Conservation (phyloP, 1,140 invertebrate genomes). For the Drosophila persimilis region DNA sequence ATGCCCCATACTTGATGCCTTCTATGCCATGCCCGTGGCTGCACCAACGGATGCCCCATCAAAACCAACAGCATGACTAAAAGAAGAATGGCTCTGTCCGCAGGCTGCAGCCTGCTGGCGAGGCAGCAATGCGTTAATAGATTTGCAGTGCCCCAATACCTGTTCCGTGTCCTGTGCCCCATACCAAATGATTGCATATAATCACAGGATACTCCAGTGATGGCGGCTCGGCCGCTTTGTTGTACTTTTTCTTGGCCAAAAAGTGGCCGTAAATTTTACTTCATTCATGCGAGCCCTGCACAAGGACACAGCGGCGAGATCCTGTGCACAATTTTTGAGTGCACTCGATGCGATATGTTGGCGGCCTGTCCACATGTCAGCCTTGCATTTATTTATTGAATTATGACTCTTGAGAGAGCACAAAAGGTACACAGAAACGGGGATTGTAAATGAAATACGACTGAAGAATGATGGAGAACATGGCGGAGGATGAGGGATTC, state of each 20-base stretch:
- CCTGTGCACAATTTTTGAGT: slow-evolving; percentile 58
- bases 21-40: slow-evolving; percentile 17
- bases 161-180: slow-evolving; percentile 7
- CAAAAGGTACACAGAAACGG: slow-evolving; percentile 3
- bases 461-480: slow-evolving; percentile 3
- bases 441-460: slow-evolving; percentile 5
- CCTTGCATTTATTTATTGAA: slow-evolving; percentile 77
- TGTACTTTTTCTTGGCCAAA: slow-evolving; percentile 62
- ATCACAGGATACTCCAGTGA: slow-evolving; percentile 46
- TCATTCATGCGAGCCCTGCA: slow-evolving; percentile 48
- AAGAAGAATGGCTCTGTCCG: background rate
- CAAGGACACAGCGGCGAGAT: slow-evolving; percentile 9
- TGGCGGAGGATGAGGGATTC: no score
- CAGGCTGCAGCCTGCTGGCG: slow-evolving; percentile 18
- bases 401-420: slow-evolving; percentile 45
- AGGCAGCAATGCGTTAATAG: slow-evolving; percentile 49
- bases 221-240: slow-evolving; percentile 25
- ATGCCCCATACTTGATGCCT: slow-evolving; percentile 9
- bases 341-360: slow-evolving; percentile 71
- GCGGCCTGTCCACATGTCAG: slow-evolving; percentile 67
- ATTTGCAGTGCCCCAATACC: slow-evolving; percentile 43
- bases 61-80: slow-evolving; percentile 16
- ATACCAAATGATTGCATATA: slow-evolving; percentile 51
- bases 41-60: slow-evolving; percentile 25
- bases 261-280: slow-evolving; percentile 71